These are phyloP conservation scores for Cyanocitta stelleri DNA, from an alignment of 2,113 vertebrate species.

Conservation along the genomic window DNA sequence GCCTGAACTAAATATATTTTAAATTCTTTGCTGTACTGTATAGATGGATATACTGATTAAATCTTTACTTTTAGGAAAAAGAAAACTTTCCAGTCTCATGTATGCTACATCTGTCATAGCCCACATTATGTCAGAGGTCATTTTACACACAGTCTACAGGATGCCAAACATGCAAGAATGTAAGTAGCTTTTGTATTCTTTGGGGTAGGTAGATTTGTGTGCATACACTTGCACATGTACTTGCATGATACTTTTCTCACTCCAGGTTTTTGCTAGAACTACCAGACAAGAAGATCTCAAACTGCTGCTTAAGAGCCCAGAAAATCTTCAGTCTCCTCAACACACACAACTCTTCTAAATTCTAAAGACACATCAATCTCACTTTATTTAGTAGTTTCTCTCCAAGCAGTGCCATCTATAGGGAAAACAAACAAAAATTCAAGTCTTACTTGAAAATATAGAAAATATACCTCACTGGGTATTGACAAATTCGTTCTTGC, in stretches of 20 bases:
- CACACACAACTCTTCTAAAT: not conserved
- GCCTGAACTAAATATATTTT: not conserved
- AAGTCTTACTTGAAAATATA: not conserved
- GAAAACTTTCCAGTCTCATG: not conserved
- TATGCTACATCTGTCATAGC: not conserved
- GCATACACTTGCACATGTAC: accelerated
- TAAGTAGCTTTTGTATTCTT: too few species aligned
- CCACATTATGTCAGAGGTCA: not conserved
- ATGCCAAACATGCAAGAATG: accelerated
- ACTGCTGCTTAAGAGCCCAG: not conserved
- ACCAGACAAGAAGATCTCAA: not conserved
- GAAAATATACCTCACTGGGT: not conserved
- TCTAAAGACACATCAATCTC: not conserved
- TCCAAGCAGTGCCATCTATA: constrained; percentile 39
- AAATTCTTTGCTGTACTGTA: not conserved
- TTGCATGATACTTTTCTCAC: not conserved
- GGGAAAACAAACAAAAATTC: constrained; percentile 10
- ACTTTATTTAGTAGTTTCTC: not conserved
- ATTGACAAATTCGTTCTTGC: not conserved
- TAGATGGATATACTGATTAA: not conserved
- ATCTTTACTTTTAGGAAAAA: not conserved
- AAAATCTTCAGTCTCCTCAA: not conserved
- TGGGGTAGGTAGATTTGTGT: too few species aligned
- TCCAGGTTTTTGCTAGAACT: not conserved
- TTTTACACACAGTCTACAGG: accelerated